These are phyloP conservation scores for Anhinga rufa DNA, from an alignment of 2,113 vertebrate genomes.

Conservation along the genomic window DNA sequence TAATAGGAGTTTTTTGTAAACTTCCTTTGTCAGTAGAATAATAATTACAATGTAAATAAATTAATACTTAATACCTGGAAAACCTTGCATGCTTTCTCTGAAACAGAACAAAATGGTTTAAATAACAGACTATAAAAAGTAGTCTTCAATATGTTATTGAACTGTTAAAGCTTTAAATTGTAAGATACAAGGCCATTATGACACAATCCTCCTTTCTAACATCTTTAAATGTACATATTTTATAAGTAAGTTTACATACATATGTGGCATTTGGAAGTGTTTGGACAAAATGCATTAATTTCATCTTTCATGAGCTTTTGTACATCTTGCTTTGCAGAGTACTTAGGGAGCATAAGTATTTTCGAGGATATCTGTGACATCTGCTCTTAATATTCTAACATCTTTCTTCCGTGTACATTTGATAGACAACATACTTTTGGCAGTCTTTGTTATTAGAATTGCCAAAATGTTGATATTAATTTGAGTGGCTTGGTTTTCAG, in stretches of 20 bases:
- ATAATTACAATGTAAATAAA: constrained; percentile 36
- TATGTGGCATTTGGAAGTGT: neutral
- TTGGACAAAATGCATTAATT: constrained; percentile 22
- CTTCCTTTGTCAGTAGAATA: neutral
- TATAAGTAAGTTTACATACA: constrained; percentile 13
- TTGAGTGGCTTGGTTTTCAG: constrained; percentile 56
- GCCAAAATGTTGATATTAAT: constrained; percentile 73
- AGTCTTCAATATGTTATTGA: constrained; percentile 43
- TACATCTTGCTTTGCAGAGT: constrained; percentile 9
- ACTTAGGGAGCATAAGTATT: constrained; percentile 40
- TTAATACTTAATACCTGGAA: constrained; percentile 15
- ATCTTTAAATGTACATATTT: constrained; percentile 30
- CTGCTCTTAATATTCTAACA: constrained; percentile 75
- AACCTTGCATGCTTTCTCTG: neutral
- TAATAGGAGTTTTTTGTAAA: neutral
- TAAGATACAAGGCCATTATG: neutral
- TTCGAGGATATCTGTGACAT: constrained; percentile 65
- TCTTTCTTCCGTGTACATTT: constrained; percentile 70
- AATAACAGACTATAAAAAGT: constrained; percentile 4
- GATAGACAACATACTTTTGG: constrained; percentile 76
- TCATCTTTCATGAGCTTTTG: constrained; percentile 22
- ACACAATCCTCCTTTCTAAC: neutral
- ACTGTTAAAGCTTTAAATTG: neutral
- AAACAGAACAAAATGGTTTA: neutral
- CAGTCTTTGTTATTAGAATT: constrained; percentile 75